Percentiles rank a stretch among this genome's conserved stretches.
phyloP scores from a whole-genome alignment of 1,140 invertebrate genomes.

The Tetramorium simillimum region DNA sequence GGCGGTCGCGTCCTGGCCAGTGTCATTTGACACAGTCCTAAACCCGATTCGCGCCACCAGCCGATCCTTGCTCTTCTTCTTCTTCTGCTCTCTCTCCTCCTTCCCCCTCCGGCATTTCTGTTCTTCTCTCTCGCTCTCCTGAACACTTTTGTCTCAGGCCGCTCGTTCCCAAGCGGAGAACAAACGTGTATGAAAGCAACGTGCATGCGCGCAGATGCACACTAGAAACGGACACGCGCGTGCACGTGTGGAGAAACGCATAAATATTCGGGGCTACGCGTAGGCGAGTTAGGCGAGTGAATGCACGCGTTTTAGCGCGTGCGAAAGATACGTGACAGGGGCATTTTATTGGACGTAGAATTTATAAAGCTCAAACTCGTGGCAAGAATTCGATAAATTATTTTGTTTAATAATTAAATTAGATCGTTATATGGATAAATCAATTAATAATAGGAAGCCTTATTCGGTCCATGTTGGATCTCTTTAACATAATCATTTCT shows the following conservation, averaged over 20 bases:
- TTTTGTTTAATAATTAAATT: no score
- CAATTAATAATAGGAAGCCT: no score
- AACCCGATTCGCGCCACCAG: slow-evolving; percentile 82
- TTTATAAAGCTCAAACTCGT: neutral
- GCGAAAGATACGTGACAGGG: slow-evolving; percentile 24
- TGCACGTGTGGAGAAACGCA: slow-evolving; percentile 21
- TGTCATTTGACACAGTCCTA: slow-evolving; percentile 84
- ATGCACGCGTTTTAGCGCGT: slow-evolving; percentile 38
- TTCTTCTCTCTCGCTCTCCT: slow-evolving; percentile 37
- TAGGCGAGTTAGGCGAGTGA: neutral
- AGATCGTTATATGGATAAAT: no score
- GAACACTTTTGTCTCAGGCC: slow-evolving; percentile 65
- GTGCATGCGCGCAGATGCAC: slow-evolving; percentile 21
- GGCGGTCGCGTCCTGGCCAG: slow-evolving; percentile 56
- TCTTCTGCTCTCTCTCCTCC: neutral
- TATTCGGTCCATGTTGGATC: no score
- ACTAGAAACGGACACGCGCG: slow-evolving; percentile 1
- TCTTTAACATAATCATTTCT: no score
- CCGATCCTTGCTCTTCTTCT: slow-evolving; percentile 70
- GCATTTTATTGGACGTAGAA: neutral
- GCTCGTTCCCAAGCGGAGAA: slow-evolving; percentile 72
- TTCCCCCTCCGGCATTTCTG: neutral
- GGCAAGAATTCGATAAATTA: neutral
- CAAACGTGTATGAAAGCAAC: slow-evolving; percentile 63
- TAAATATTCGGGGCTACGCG: slow-evolving; percentile 24